Conservation (phyloP, 2,888 invertebrate genomes). For the Pardosa pseudoannulata region DNA sequence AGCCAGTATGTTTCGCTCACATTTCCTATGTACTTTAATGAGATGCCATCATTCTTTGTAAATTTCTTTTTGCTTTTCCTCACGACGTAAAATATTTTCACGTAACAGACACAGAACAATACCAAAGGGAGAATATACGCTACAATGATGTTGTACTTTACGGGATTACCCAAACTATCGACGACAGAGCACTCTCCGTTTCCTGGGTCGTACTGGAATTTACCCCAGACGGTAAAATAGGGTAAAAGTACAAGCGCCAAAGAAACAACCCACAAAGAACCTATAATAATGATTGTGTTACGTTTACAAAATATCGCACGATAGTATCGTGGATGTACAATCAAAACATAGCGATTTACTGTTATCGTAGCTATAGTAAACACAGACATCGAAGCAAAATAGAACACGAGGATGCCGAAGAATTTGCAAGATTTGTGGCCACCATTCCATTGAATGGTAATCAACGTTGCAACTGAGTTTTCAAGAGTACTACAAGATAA, state of each 20-base stretch:
- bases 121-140: conserved; percentile 89
- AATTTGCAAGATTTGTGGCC: too few relatives aligned
- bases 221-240: conserved; percentile 88
- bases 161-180: conserved; percentile 84
- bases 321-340: conserved; percentile 33
- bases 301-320: conserved; percentile 82
- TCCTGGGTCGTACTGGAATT: conserved; percentile 85
- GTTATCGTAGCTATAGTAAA: conserved; percentile 94
- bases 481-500: too few relatives aligned
- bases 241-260: conserved; percentile 84
- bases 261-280: conserved; percentile 84
- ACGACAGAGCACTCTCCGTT: conserved; percentile 93
- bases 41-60: too few relatives aligned
- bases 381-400: conserved; percentile 82
- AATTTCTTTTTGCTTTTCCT: too few relatives aligned
- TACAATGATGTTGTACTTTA: conserved; percentile 86
- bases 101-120: conserved; percentile 89
- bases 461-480: too few relatives aligned
- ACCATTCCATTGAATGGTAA: too few relatives aligned
- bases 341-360: conserved; percentile 84
- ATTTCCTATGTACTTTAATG: too few relatives aligned
- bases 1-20: too few relatives aligned
- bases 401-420: too few relatives aligned
- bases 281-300: conserved; percentile 86
- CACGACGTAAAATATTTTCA: too few relatives aligned